Evolutionary conservation across 2,113 vertebrate species (phyloP).

Genomic region (Neomonachus schauinslandi): DNA sequence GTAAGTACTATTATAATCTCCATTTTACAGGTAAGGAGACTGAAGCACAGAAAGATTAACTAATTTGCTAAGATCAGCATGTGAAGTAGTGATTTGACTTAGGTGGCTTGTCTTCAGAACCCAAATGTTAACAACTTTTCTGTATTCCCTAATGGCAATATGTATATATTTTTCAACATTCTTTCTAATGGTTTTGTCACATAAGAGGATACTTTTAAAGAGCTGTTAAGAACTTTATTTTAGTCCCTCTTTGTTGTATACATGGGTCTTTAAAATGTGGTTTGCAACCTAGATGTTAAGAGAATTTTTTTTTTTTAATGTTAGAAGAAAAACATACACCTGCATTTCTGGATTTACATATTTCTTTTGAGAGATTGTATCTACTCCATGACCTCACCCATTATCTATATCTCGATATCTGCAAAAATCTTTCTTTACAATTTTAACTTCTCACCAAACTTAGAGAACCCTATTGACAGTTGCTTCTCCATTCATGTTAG

Average conservation of each 20-base stretch:
- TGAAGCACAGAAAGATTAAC: background rate
- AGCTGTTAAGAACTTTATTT: background rate
- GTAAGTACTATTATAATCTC: background rate
- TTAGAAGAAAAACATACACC: background rate
- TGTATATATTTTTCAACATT: background rate
- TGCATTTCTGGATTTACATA: slow-evolving; percentile 4
- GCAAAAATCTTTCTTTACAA: background rate
- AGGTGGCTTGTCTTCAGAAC: background rate
- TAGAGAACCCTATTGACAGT: background rate
- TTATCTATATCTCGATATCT: background rate
- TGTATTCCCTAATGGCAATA: background rate
- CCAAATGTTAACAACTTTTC: background rate
- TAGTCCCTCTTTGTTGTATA: background rate
- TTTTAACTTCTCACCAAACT: background rate
- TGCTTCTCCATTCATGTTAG: background rate
- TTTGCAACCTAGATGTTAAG: background rate
- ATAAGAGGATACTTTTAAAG: background rate
- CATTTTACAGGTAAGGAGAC: background rate
- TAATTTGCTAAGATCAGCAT: background rate
- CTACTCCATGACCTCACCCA: background rate
- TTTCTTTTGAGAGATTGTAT: background rate
- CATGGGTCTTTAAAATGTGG: background rate
- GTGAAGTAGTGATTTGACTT: background rate
- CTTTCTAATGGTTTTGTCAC: background rate
- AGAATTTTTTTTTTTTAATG: background rate